Percentiles rank a stretch among this genome's conserved stretches.
Conservation (phyloP, 2,797 vertebrate genomes). For the Macropodus opercularis region DNA sequence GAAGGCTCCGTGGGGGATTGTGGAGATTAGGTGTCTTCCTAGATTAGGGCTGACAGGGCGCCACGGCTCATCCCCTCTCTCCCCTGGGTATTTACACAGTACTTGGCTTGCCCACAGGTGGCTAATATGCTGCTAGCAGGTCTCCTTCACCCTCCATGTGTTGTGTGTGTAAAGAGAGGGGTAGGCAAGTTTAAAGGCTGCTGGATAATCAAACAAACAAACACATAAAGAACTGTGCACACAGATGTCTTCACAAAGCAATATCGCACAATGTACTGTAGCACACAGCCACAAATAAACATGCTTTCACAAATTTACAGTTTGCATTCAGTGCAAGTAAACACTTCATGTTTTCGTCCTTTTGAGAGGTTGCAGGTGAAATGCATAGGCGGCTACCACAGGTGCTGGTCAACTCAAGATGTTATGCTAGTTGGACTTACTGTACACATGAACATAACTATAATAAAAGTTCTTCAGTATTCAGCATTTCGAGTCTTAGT, state of each 20-base stretch:
- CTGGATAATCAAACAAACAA: slow-evolving; percentile 72
- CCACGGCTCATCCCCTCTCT: slow-evolving; percentile 64
- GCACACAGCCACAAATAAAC: slow-evolving; percentile 35
- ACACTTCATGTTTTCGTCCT: slow-evolving; percentile 21
- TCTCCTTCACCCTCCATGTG: slow-evolving; percentile 45
- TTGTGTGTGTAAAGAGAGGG: slow-evolving; percentile 40
- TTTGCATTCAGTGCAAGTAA: slow-evolving; percentile 20
- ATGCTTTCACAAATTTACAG: slow-evolving; percentile 21
- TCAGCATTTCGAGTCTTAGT: too few species aligned
- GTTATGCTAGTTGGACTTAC: too few species aligned
- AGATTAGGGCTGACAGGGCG: slow-evolving; percentile 72
- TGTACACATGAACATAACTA: too few species aligned
- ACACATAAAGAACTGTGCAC: slow-evolving; percentile 59
- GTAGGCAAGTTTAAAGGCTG: slow-evolving; percentile 43
- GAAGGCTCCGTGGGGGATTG: slow-evolving; percentile 63
- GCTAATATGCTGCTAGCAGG: slow-evolving; percentile 70
- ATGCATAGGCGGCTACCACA: too few species aligned
- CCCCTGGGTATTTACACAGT: slow-evolving; percentile 73
- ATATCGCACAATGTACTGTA: slow-evolving; percentile 33
- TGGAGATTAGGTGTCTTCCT: slow-evolving; percentile 72
- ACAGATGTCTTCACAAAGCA: slow-evolving; percentile 46
- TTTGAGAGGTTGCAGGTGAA: slow-evolving; percentile 28
- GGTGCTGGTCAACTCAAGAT: too few species aligned
- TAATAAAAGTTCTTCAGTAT: too few species aligned
- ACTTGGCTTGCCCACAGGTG: slow-evolving; percentile 76